Percentiles rank a stretch among this genome's conserved stretches.
Evolutionary conservation across 92 coral and sea anemone species (phyloP).

Genomic region (Phenganax marumi): DNA sequence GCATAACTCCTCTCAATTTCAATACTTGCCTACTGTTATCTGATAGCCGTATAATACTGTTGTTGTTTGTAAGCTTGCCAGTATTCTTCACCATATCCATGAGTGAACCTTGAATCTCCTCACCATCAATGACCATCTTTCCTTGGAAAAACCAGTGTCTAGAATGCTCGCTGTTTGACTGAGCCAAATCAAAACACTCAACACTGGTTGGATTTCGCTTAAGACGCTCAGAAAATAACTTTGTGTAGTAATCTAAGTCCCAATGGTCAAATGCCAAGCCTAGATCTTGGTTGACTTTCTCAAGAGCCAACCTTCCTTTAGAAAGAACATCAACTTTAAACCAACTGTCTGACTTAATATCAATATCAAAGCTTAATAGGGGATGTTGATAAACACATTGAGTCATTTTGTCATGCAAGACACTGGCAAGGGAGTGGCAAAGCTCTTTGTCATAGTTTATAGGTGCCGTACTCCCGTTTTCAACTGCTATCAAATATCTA

Average conservation of each 20-base stretch:
- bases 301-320: conserved; percentile 71
- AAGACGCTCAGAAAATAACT: conserved; percentile 73
- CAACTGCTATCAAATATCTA: conserved; percentile 68
- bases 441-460: conserved; percentile 2
- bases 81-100: conserved; percentile 93
- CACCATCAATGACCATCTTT: conserved; percentile 76
- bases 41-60: conserved; percentile 79
- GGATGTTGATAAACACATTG: conserved; percentile 83
- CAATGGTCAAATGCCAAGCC: conserved; percentile 95
- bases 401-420: conserved; percentile 92
- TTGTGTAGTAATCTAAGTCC: conserved; percentile 89
- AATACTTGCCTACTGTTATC: conserved; percentile 81
- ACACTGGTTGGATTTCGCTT: conserved; percentile 93
- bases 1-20: background rate
- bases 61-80: conserved; percentile 70
- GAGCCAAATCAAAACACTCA: conserved; percentile 97
- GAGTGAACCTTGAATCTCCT: conserved; percentile 71
- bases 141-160: conserved; percentile 99
- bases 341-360: conserved; percentile 66
- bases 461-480: conserved; percentile 63
- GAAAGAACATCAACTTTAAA: conserved; percentile 75
- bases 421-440: conserved; percentile 48
- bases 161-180: conserved; percentile 95
- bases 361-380: conserved; percentile 67
- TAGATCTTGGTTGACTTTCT: conserved; percentile 76